Evolutionary conservation across 2,797 vertebrate species (phyloP), one percentile per base, ranked within the genome.

Genomic region (Schizopygopsis malacanthus): DNA sequence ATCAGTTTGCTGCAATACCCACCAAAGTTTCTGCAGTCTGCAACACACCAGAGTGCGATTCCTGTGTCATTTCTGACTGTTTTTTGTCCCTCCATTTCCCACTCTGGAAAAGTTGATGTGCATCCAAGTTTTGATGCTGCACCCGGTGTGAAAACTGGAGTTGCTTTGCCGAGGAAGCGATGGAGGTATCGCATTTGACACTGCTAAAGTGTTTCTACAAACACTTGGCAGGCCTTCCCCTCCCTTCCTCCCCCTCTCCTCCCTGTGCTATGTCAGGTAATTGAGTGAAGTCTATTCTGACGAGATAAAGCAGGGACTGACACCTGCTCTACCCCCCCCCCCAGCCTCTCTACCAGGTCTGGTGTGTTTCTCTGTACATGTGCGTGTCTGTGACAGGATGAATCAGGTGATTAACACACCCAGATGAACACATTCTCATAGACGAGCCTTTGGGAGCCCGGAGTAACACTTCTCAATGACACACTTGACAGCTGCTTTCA

Each of bases 121-220:
- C 75, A 85, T 89, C 89, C 89, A 89, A 89, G 83, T 89, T 88
- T 87, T 85, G 76, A 83, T 89, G 86, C 83, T 20, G 73, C 69
- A 89, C 59, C 83, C 79, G 59, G 86, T 88, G 85, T 54, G 80
- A 91, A 90, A 88, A 82, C 73, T 37, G 73, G 87, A 89, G 87
- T 87, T 86, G 85, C 76, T 82, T 86, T 81, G 82, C 85, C 56
- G 82, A 89, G 89, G 88, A 90, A 89, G 88, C 75, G 78, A 86
- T 90, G 83, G 63, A 85, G 87, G 82, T 91, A 88, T 90, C 82
- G 82, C 78, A 65, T 91, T 90, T 91, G 90, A 91, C 90, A 88
- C 87, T 82, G 87, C 86, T 91, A 90, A 91, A 90, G 88, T 92
- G 90, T 90, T 91, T 91, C 85, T 90, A 88, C 90, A 91, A 91